These are phyloP conservation scores for Cetonia aurata DNA, from an alignment of 2,888 invertebrate genomes.

Conservation along the genomic window DNA sequence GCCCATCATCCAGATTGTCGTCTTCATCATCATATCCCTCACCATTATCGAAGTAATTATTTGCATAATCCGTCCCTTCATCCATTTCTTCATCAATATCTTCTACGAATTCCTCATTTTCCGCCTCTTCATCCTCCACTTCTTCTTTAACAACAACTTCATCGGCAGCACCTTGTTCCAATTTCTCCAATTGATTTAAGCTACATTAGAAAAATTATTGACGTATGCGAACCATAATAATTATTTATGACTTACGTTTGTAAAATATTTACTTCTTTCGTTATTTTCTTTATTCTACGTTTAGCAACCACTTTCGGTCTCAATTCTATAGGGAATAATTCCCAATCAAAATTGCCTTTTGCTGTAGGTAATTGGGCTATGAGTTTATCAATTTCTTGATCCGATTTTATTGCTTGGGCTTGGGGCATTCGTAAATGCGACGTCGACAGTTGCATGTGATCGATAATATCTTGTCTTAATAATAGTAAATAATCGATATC, in stretches of 20 bases:
- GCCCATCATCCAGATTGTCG: conserved; percentile 87
- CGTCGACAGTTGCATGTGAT: conserved; percentile 78
- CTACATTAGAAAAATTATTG: conserved; percentile 48
- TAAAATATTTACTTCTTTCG: conserved; percentile 57
- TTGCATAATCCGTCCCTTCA: conserved; percentile 89
- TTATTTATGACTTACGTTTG: conserved; percentile 52
- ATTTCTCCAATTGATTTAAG: conserved; percentile 70
- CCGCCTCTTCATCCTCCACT: conserved; percentile 67
- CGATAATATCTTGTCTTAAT: conserved; percentile 80
- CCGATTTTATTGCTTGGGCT: conserved; percentile 67
- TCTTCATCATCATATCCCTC: conserved; percentile 90
- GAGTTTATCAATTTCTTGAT: conserved; percentile 72
- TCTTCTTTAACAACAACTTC: conserved; percentile 66
- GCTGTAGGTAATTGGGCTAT: conserved; percentile 67
- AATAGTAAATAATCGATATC: conserved; percentile 79
- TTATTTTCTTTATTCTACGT: conserved; percentile 57
- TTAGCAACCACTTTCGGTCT: conserved; percentile 68
- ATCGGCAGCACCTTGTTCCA: conserved; percentile 70
- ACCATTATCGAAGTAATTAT: conserved; percentile 90
- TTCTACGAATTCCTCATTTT: conserved; percentile 70
- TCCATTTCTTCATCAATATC: conserved; percentile 87
- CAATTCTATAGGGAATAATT: conserved; percentile 75
- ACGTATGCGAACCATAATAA: conserved; percentile 10
- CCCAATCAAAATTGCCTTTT: conserved; percentile 71
- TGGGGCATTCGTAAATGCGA: conserved; percentile 71